Base-by-base conservation (phyloP, 2,113 vertebrate species). In the Oriolus oriolus region DNA sequence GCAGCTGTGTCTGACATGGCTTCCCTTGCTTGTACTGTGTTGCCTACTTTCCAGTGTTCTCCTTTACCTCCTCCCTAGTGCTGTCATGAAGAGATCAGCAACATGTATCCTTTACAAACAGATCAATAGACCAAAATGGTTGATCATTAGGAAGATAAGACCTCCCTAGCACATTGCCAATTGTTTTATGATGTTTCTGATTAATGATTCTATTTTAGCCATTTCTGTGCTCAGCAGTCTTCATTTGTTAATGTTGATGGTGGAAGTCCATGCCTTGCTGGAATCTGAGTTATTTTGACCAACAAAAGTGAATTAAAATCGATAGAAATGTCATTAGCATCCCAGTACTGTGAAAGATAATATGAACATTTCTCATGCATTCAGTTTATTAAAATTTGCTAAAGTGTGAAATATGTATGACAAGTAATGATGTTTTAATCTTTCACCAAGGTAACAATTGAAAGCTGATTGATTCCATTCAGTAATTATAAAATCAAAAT, bases 401-500 rank as follows among this genome's bases (percentile, higher is more conserved):
- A 96, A 97, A 97, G 93, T 98, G 97, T 98, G 96, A 98, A 98
- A 97, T 98, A 98, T 97, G 92, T 97, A 96, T 91, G 97, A 97
- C 96, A 96, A 98, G 95, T 98, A 98, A 98, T 96, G 97, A 97
- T 95, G 89, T 98, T 98, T 98, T 98, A 98, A 98, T 98, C 96
- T 98, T 98, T 98, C 54, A 90, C 97, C 97, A 98, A 98, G 97
- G 98, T 98, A 98, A 98, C 97, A 98, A 98, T 96, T 98, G 97
- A 98, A 98, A 98, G 97, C 97, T 98, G 97, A 98, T 98, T 98
- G 98, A 98, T 98, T 98, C 89, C 91, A 97, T 98, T 98, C 97
- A 97, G 97, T 98, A 98, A 98, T 98, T 98, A 98, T 97, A 97
- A 98, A 97, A 98, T 97, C 96, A 98, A 98, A 97, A 98, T 98